These are phyloP conservation scores for Lasioglossum calceatum DNA, from an alignment of 2,888 invertebrate species.

Conservation along the genomic window DNA sequence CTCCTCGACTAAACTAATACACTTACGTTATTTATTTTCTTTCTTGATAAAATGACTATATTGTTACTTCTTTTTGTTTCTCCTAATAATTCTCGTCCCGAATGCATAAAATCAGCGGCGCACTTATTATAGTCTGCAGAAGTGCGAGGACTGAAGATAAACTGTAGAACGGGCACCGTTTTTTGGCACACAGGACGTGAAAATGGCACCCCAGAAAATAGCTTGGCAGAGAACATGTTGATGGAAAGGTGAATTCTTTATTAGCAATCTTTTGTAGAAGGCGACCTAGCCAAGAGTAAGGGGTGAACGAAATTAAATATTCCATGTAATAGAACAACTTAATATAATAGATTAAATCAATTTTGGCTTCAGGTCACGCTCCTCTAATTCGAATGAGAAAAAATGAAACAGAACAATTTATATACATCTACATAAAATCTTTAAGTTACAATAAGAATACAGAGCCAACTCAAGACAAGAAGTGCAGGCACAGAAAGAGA, in stretches of 20 bases:
- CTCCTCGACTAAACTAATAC: no score
- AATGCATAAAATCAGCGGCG: neutral
- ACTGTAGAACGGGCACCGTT: neutral
- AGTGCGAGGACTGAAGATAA: neutral
- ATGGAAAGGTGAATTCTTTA: neutral
- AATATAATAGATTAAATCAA: neutral
- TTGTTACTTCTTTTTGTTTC: no score
- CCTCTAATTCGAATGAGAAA: neutral
- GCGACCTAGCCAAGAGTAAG: neutral
- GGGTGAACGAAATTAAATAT: neutral
- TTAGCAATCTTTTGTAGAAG: neutral
- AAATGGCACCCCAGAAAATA: neutral
- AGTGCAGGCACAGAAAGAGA: neutral
- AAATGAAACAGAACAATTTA: no score
- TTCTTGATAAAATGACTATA: neutral
- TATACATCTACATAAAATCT: no score
- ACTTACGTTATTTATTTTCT: neutral
- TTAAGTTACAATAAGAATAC: no score
- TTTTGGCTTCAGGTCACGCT: neutral
- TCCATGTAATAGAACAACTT: neutral
- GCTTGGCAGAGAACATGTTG: neutral
- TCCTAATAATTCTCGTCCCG: no score
- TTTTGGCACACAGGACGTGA: neutral
- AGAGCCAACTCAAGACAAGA: neutral
- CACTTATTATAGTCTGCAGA: neutral